phyloP scores from a whole-genome alignment of 2,113 vertebrate genomes.

The Machaerirhynchus nigripectus region DNA sequence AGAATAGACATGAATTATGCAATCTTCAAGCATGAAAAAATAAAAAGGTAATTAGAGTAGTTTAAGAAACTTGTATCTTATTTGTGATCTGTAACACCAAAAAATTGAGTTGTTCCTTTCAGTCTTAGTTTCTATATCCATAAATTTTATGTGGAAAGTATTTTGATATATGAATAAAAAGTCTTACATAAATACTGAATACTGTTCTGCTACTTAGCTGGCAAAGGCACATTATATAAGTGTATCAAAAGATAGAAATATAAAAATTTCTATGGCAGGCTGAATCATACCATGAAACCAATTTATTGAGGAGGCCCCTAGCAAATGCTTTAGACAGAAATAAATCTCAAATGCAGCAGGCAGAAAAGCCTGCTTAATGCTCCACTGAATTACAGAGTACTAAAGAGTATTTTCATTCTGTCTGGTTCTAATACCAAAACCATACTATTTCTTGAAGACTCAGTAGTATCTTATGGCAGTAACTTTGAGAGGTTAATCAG shows the following conservation, averaged over 20 bases:
- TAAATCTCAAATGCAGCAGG: not conserved
- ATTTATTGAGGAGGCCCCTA: not conserved
- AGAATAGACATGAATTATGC: not conserved
- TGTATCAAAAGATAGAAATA: not conserved
- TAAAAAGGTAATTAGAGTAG: not conserved
- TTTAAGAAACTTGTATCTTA: not conserved
- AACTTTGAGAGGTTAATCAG: not conserved
- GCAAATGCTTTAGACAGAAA: not conserved
- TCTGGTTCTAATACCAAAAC: not conserved
- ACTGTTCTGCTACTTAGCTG: slow-evolving; percentile 23
- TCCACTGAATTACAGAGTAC: not conserved
- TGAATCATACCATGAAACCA: not conserved
- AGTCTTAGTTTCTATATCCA: not conserved
- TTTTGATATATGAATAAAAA: not conserved
- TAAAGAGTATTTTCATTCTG: not conserved
- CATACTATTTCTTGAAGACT: not conserved
- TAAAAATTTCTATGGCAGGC: not conserved
- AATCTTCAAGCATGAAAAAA: not conserved
- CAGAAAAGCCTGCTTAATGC: not conserved
- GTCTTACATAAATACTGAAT: not conserved
- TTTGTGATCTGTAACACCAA: not conserved
- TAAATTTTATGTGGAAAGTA: slow-evolving; percentile 14
- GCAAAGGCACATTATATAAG: not conserved
- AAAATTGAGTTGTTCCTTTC: not conserved
- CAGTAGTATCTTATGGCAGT: not conserved